Percentiles rank a stretch among this genome's conserved stretches.
These are phyloP conservation scores for Vanessa cardui DNA, from an alignment of 2,888 invertebrate species.

Conservation along the genomic window DNA sequence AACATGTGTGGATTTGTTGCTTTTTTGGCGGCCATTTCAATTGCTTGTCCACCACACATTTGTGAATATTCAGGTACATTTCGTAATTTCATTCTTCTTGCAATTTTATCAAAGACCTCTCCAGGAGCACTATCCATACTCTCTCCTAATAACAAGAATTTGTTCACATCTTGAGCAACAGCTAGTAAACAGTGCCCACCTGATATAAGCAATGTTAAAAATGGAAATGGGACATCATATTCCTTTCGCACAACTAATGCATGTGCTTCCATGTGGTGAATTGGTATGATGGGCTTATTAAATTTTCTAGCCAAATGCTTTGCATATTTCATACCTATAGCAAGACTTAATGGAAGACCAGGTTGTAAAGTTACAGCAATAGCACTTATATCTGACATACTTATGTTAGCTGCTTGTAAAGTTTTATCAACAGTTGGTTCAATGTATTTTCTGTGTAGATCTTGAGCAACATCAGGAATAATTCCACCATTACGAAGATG, in stretches of 20 bases:
- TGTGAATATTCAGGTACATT: constrained; percentile 89
- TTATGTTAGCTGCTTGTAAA: constrained; percentile 84
- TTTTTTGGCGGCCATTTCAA: constrained; percentile 90
- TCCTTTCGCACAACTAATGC: constrained; percentile 94
- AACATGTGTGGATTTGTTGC: constrained; percentile 87
- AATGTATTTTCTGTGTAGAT: constrained; percentile 91
- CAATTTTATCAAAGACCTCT: constrained; percentile 96
- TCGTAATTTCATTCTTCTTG: constrained; percentile 91
- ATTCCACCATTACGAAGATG: constrained; percentile 93
- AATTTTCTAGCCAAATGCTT: constrained; percentile 87
- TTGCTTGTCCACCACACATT: constrained; percentile 92
- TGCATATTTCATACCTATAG: constrained; percentile 92
- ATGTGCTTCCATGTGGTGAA: constrained; percentile 99
- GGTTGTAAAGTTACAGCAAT: constrained; percentile 96
- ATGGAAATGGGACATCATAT: constrained; percentile 90
- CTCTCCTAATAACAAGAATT: constrained; percentile 91
- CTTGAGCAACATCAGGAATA: constrained; percentile 93
- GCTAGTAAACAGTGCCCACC: constrained; percentile 96
- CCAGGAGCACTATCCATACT: constrained; percentile 94
- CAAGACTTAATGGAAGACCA: constrained; percentile 89
- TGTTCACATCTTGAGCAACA: constrained; percentile 87
- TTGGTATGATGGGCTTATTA: constrained; percentile 94
- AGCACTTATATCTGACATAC: constrained; percentile 88
- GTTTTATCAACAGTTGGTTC: constrained; percentile 87
- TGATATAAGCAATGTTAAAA: constrained; percentile 93